Conservation (phyloP, 92 coral and sea anemone species). For the Zoanthus sociatus region DNA sequence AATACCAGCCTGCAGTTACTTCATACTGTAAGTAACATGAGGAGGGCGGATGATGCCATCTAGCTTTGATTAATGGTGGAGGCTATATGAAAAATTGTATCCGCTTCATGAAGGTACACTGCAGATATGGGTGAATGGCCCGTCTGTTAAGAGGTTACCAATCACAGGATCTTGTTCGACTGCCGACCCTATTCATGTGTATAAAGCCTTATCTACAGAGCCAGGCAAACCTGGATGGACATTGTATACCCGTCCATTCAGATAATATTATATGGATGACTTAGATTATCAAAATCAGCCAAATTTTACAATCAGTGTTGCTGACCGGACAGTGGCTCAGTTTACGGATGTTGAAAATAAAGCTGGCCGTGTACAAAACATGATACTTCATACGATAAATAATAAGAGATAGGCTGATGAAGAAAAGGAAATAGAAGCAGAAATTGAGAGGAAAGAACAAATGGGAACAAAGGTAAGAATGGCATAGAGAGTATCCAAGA, state of each 20-base stretch:
- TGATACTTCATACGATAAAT: too few species aligned
- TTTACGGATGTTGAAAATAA: too few species aligned
- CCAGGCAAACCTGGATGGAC: not conserved
- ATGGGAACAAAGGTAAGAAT: too few species aligned
- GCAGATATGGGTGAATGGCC: constrained; percentile 9
- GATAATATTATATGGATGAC: not conserved
- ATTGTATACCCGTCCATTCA: not conserved
- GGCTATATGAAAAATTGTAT: not conserved
- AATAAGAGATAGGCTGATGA: too few species aligned
- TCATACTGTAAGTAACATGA: too few species aligned
- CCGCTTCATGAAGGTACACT: not conserved
- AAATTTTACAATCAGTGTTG: too few species aligned
- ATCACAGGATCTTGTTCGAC: constrained; percentile 18
- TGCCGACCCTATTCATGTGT: not conserved
- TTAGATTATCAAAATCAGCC: not conserved
- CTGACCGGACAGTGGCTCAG: too few species aligned
- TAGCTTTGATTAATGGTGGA: not conserved
- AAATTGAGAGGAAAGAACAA: too few species aligned
- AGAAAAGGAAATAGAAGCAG: too few species aligned
- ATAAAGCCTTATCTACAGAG: constrained; percentile 18
- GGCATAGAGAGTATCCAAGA: too few species aligned
- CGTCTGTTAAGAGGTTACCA: constrained; percentile 31
- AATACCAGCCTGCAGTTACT: too few species aligned
- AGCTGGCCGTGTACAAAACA: too few species aligned
- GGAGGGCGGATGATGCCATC: not conserved